Evolutionary conservation across 2,888 invertebrate genomes (phyloP).

Genomic region (Enchytraeus crypticus): DNA sequence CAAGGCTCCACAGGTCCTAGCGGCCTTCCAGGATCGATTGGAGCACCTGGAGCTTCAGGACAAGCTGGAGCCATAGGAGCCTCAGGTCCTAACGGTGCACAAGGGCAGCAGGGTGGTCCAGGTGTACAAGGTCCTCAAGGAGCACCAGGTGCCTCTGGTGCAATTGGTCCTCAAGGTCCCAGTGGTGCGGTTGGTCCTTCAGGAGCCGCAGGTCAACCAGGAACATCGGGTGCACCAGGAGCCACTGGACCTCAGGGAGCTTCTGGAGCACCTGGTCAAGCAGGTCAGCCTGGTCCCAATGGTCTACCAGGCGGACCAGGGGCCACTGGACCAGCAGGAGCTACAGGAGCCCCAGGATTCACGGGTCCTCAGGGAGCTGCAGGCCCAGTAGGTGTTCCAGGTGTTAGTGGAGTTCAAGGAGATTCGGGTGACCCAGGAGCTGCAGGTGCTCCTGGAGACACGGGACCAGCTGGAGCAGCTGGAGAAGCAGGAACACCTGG

Average conservation of each 20-base stretch:
- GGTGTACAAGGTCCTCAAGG: slow-evolving; percentile 1
- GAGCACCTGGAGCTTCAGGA: not conserved
- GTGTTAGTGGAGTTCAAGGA: not conserved
- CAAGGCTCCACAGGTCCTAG: not conserved
- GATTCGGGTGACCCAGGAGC: slow-evolving; percentile 1
- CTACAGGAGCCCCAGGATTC: not conserved
- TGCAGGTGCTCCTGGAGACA: slow-evolving; percentile 2
- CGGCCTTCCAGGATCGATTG: not conserved
- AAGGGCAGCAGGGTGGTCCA: not conserved
- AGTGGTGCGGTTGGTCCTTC: not conserved
- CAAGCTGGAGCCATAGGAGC: not conserved
- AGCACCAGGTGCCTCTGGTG: not conserved
- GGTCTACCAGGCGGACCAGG: too few relatives aligned
- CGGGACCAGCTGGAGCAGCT: not conserved
- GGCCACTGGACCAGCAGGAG: not conserved
- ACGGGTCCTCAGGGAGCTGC: slow-evolving; percentile 2
- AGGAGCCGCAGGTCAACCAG: not conserved
- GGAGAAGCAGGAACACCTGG: not conserved
- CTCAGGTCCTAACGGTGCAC: not conserved
- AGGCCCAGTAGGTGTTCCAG: slow-evolving; percentile 3
- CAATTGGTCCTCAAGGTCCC: not conserved
- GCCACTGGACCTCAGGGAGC: slow-evolving; percentile 8
- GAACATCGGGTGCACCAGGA: not conserved
- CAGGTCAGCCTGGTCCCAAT: slow-evolving; percentile 1
- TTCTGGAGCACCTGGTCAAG: not conserved